Base-by-base conservation (phyloP, 35 echinoderm and acorn worm species). In the Stichopus chloronotus region DNA sequence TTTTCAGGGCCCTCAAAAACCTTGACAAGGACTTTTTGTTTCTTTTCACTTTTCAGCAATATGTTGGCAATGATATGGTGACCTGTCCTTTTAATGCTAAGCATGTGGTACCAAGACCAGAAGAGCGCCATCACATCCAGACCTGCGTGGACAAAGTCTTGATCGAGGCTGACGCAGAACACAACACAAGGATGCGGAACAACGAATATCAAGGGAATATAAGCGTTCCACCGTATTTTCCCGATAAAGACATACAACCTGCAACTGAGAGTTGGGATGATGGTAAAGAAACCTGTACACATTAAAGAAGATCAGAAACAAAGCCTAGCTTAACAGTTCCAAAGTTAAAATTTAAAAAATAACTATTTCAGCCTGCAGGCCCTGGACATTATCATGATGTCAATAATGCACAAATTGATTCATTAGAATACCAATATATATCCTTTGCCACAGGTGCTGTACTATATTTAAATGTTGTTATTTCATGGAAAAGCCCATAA, bases 1-100 rank as follows among this genome's bases (percentile, higher is more conserved):
- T 43, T 43, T 43, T 0, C 30, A 43, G 0, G 30, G 30, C 30
- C 30, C 30, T 43, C 30, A 43, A 43, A 43, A 43, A 43, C 3
- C 30, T 0, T 43, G 30, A 43, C 30, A 43, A 43, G 30, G 30
- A 43, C 30, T 43, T 43, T 10, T 0, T 65, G 4, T 74, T 74
- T 74, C 22, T 74, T 7, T 74, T n/a, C 7, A 7, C 22, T 3
- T 74, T 74, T 74, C 68, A 95, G 94, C 93, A 95, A 53, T 95
- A 93, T 81, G 52, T 24, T 5, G 94, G 94, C 24, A 80, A 83
- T 9, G 78, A 89, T 14, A 90, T 95, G 91, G 79, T 84, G 19
- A 90, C 92, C 14, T 97, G 96, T 69, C 96, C 96, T 1, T 97
- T 97, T 58, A 97, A 97, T 65, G 96, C 96, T 25, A 85, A 93